Base-by-base conservation (phyloP, 2,113 vertebrate genomes). In the Carlito syrichta region DNA sequence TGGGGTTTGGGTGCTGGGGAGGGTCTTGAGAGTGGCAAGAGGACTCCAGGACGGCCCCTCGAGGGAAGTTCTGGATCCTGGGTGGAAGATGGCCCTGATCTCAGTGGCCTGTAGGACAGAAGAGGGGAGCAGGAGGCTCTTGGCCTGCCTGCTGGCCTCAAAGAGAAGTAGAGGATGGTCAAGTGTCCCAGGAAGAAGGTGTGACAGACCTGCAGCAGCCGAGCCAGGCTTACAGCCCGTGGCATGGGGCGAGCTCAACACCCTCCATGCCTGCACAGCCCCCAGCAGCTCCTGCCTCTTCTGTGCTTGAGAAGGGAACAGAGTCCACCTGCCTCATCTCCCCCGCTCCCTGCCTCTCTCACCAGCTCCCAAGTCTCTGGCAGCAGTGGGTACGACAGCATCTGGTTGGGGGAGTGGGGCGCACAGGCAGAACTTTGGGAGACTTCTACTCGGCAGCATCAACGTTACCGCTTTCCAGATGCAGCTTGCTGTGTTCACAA, bases 391-490 rank as follows among this genome's bases (percentile, higher is more conserved):
- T 43, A 74, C 48, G 22, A 81, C 5, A 0, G 35, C 38, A 19
- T 60, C 23, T 58, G 60, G 38, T n/a, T 71, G 35, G 50, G 68
- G 74, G n/a, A n/a, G n/a, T n/a, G n/a, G n/a, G n/a, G n/a, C n/a
- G n/a, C n/a, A n/a, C n/a, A n/a, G n/a, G n/a, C n/a, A n/a, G n/a
- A n/a, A n/a, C n/a, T n/a, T n/a, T n/a, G n/a, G n/a, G n/a, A n/a
- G n/a, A n/a, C n/a, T n/a, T n/a, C n/a, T n/a, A n/a, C n/a, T n/a
- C n/a, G n/a, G n/a, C n/a, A n/a, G n/a, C n/a, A n/a, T n/a, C n/a
- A n/a, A n/a, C n/a, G n/a, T n/a, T n/a, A n/a, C n/a, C n/a, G n/a
- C 95, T 91, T 92, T 95, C 94, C 71, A 92, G 95, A 86, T 60
- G 78, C 66, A 95, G 96, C 96, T 90, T 93, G 77, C 69, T 77